phyloP scores from a whole-genome alignment of 2,797 vertebrate species.

The Myripristis jacobus region DNA sequence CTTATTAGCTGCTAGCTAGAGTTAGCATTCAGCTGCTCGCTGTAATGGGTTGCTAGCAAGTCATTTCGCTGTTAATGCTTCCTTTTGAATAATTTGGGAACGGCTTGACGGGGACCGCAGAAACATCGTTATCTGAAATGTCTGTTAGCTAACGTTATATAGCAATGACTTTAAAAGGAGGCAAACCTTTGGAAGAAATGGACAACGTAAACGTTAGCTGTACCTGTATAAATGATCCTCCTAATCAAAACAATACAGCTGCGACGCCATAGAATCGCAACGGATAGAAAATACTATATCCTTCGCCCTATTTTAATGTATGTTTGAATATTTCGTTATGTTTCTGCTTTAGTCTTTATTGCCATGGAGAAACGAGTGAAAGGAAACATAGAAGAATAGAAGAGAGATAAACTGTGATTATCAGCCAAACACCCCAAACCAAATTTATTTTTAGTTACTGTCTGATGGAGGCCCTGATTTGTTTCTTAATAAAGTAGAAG shows the following conservation, averaged over 20 bases:
- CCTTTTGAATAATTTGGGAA: not conserved
- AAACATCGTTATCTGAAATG: not conserved
- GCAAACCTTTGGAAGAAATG: constrained; percentile 38
- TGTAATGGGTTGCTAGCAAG: not conserved
- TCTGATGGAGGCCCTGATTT: too few species aligned
- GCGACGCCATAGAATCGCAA: not conserved
- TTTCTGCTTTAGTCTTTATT: not conserved
- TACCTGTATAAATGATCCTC: constrained; percentile 30
- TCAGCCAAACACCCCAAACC: too few species aligned
- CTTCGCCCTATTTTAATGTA: too few species aligned
- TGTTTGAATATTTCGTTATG: not conserved
- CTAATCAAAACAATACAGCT: constrained; percentile 75
- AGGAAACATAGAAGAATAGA: not conserved
- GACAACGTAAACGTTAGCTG: constrained; percentile 6
- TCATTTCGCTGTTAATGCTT: not conserved
- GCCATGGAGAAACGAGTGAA: not conserved
- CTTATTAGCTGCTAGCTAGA: constrained; percentile 20
- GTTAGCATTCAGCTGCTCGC: constrained; percentile 6
- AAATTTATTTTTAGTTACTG: too few species aligned
- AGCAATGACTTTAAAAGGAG: fast-evolving
- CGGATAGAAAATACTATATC: constrained; percentile 7
- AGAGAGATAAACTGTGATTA: too few species aligned
- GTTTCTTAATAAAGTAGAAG: too few species aligned
- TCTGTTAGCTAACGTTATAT: fast-evolving
- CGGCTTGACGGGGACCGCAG: not conserved